A percentile compares a stretch with the other conserved stretches of the same genome.
These are phyloP conservation scores for Diaphora mendica DNA, from an alignment of 2,888 invertebrate species.

Conservation along the genomic window DNA sequence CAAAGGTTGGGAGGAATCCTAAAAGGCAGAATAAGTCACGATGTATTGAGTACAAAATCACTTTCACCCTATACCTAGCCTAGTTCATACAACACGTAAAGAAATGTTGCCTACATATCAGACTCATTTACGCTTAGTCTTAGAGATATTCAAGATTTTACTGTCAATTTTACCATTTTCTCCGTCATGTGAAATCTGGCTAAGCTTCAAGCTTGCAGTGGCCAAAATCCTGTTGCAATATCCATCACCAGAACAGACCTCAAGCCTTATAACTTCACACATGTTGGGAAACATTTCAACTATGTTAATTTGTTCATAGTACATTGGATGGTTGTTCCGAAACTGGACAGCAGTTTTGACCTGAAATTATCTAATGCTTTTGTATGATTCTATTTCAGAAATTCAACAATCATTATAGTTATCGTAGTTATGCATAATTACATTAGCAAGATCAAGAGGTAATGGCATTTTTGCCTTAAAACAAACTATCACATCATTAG, in stretches of 20 bases:
- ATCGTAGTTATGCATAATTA: no score
- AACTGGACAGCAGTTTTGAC: slow-evolving; percentile 88
- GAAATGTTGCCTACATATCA: no score
- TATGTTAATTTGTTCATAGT: slow-evolving; percentile 92
- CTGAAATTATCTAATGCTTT: slow-evolving; percentile 66
- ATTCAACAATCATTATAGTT: no score
- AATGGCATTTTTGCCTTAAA: no score
- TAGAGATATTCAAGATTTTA: not conserved
- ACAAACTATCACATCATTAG: no score
- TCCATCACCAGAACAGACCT: slow-evolving; percentile 82
- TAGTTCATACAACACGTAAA: no score
- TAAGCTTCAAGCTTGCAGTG: slow-evolving; percentile 60
- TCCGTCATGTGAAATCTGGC: slow-evolving; percentile 72
- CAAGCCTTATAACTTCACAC: slow-evolving; percentile 90
- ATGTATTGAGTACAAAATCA: not conserved
- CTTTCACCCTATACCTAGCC: no score
- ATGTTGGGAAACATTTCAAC: slow-evolving; percentile 94
- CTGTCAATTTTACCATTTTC: slow-evolving; percentile 65
- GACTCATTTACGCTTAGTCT: not conserved
- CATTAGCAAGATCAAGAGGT: no score
- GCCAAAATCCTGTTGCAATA: slow-evolving; percentile 73
- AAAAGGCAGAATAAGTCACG: not conserved
- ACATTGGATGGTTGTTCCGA: slow-evolving; percentile 88
- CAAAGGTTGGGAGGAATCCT: slow-evolving; percentile 93
- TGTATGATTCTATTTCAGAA: not conserved